Percentiles rank a stretch among this genome's conserved stretches.
These are phyloP conservation scores for Eulimnadia texana DNA, from an alignment of 1,140 invertebrate genomes.

Conservation along the genomic window DNA sequence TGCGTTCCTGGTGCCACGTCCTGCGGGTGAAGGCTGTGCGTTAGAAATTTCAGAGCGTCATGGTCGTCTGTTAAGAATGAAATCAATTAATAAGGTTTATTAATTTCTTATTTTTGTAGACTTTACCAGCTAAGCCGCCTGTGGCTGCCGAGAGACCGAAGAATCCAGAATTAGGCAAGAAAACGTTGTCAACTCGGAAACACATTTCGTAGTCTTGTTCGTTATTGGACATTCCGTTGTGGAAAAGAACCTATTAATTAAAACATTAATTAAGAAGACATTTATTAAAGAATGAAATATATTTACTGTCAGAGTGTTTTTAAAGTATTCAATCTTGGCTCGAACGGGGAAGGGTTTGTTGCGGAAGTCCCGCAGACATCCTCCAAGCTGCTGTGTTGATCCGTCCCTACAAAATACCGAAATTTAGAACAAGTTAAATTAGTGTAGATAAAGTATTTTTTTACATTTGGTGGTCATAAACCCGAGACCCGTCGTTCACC, in stretches of 20 bases:
- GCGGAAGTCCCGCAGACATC: conserved; percentile 92
- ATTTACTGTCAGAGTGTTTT: conserved; percentile 74
- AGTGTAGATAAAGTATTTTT: conserved; percentile 21
- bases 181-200: conserved; percentile 76
- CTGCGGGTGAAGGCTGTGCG: conserved; percentile 57
- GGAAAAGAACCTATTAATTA: conserved; percentile 55
- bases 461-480: conserved; percentile 89
- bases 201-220: conserved; percentile 90
- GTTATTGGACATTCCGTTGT: conserved; percentile 89
- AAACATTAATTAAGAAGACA: neutral
- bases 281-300: neutral
- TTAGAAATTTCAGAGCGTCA: conserved; percentile 67
- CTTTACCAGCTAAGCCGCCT: conserved; percentile 59
- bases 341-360: conserved; percentile 96
- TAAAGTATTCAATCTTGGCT: conserved; percentile 84
- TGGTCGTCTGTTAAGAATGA: conserved; percentile 60
- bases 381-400: conserved; percentile 68
- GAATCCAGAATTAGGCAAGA: conserved; percentile 68
- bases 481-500: conserved; percentile 82
- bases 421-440: neutral
- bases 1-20: conserved; percentile 25
- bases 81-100: neutral
- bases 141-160: conserved; percentile 97
- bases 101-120: no score
- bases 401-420: conserved; percentile 56